Evolutionary conservation across 1,140 invertebrate species (phyloP).

Genomic region (Halesus radiatus): DNA sequence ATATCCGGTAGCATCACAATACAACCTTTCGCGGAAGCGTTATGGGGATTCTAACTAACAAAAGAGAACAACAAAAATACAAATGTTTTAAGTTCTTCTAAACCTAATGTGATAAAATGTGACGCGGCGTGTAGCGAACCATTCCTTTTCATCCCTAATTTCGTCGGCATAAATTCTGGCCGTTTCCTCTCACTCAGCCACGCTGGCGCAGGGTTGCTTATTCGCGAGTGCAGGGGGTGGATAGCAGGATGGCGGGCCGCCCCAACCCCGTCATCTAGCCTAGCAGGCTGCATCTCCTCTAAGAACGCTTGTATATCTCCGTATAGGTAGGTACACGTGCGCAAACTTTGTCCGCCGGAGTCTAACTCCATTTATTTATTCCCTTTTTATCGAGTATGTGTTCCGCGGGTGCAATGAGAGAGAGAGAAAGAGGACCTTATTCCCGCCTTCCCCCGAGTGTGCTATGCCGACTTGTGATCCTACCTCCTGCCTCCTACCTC

Average conservation of each 20-base stretch:
- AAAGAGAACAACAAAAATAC: too few species aligned
- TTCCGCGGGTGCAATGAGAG: slow-evolving; percentile 18
- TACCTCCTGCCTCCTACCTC: not conserved
- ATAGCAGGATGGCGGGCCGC: not conserved
- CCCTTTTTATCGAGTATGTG: slow-evolving; percentile 40
- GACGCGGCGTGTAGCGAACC: not conserved
- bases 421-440: not conserved
- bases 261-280: not conserved
- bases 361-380: slow-evolving; percentile 39
- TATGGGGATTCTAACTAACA: too few species aligned
- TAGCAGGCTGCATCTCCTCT: slow-evolving; percentile 8
- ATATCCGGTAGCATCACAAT: too few species aligned
- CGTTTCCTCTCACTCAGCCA: not conserved
- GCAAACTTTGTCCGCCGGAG: slow-evolving; percentile 38
- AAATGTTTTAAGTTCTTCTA: too few species aligned
- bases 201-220: not conserved
- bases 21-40: too few species aligned
- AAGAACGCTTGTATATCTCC: slow-evolving; percentile 13
- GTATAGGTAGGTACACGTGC: slow-evolving; percentile 34
- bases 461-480: too few species aligned
- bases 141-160: slow-evolving; percentile 28
- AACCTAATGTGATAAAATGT: not conserved
- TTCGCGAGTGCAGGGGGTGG: slow-evolving; percentile 3
- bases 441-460: not conserved
- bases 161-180: slow-evolving; percentile 15